These are phyloP conservation scores for Emmelina monodactyla DNA, from an alignment of 2,888 invertebrate genomes.

Conservation along the genomic window DNA sequence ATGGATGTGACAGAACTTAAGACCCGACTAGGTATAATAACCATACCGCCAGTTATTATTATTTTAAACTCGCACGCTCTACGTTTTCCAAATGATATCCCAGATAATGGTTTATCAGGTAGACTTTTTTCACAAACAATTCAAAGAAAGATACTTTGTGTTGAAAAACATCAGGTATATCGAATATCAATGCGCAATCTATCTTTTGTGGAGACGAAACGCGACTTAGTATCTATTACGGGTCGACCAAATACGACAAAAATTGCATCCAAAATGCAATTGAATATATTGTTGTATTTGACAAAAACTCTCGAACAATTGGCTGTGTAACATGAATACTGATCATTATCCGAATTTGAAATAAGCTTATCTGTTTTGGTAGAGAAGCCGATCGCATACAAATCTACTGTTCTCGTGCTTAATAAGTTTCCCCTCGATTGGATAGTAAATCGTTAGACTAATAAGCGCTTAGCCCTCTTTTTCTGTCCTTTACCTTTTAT, in stretches of 20 bases:
- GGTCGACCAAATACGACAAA: conserved; percentile 33
- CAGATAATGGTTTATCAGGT: conserved; percentile 30
- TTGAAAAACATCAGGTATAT: conserved; percentile 53
- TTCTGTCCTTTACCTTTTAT: no score
- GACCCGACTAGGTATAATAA: no score
- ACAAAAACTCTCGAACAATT: conserved; percentile 50
- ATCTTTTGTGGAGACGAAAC: conserved; percentile 43
- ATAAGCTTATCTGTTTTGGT: conserved; percentile 46
- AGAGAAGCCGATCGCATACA: conserved; percentile 46
- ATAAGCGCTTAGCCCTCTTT: neutral
- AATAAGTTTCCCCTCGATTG: conserved; percentile 47
- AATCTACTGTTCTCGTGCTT: conserved; percentile 40
- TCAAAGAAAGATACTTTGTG: conserved; percentile 23
- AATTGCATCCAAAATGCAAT: conserved; percentile 56
- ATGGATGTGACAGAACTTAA: no score
- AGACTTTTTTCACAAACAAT: conserved; percentile 26
- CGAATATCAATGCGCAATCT: conserved; percentile 55
- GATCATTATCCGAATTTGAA: conserved; percentile 54
- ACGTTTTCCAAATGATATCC: no score
- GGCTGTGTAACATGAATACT: conserved; percentile 51
- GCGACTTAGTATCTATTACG: conserved; percentile 51
- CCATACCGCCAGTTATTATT: no score
- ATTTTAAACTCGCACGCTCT: no score
- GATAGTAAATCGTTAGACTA: conserved; percentile 23
- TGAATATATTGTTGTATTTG: conserved; percentile 38